Percentiles rank a stretch among this genome's conserved stretches.
These are phyloP conservation scores for Deladenus siricidicola DNA, from an alignment of 2,888 invertebrate species.

Conservation along the genomic window DNA sequence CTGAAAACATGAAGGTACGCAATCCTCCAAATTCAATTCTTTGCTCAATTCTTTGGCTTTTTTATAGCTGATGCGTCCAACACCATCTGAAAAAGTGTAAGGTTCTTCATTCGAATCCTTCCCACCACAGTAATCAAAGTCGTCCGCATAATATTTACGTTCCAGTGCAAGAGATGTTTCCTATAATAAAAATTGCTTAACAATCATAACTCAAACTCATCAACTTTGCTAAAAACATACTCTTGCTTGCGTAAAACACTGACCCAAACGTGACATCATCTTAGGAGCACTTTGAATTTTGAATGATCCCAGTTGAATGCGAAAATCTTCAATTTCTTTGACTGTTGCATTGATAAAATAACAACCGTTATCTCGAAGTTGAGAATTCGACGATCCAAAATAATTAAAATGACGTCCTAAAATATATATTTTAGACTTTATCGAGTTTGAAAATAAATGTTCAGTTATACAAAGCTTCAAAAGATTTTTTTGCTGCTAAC, in stretches of 20 bases:
- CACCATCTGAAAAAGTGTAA: conserved; percentile 43
- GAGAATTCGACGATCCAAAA: conserved; percentile 51
- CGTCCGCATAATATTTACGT: conserved; percentile 15
- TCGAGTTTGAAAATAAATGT: conserved; percentile 1
- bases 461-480: no score
- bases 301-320: conserved; percentile 36
- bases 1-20: conserved; percentile 39
- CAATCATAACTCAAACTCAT: neutral
- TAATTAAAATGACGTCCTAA: conserved; percentile 38
- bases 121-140: conserved; percentile 26
- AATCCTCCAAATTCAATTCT: conserved; percentile 32
- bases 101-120: conserved; percentile 21
- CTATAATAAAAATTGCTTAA: conserved; percentile 8
- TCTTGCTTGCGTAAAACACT: conserved; percentile 52
- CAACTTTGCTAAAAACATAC: conserved; percentile 12
- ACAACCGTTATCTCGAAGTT: conserved; percentile 50
- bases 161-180: conserved; percentile 20
- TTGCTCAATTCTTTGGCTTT: conserved; percentile 35
- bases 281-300: conserved; percentile 50
- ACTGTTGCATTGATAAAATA: conserved; percentile 41
- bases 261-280: conserved; percentile 54
- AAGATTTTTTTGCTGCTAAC: no score
- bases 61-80: conserved; percentile 41
- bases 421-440: neutral
- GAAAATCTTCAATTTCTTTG: conserved; percentile 24